Conservation (phyloP, 2,113 vertebrate species). For the Ptychochromis oligacanthus region DNA sequence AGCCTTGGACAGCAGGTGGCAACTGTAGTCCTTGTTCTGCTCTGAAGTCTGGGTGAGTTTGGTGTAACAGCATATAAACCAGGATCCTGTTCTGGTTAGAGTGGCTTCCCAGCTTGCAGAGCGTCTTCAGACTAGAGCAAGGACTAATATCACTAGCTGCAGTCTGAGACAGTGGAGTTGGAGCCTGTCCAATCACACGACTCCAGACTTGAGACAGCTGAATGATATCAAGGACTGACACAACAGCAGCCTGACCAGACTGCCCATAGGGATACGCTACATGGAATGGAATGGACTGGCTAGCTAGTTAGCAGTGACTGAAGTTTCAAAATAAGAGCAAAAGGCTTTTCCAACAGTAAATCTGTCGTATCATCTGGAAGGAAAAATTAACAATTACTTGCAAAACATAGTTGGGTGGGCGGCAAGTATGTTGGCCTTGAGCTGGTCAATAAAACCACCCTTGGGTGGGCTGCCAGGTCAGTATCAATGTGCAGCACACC, state of each 20-base stretch:
- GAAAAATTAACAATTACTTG: background rate
- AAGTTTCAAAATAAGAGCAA: background rate
- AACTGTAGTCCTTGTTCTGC: background rate
- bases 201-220: no score
- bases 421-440: background rate
- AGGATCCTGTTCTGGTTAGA: background rate
- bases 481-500: background rate
- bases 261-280: no score
- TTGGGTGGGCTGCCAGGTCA: no score
- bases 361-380: background rate
- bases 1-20: background rate
- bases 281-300: no score
- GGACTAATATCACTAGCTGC: no score
- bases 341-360: background rate
- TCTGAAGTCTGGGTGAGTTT: background rate
- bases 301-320: no score
- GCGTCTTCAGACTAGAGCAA: background rate
- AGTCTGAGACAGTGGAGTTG: no score
- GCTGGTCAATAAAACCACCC: background rate
- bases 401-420: fast-evolving
- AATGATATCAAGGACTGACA: no score
- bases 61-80: fast-evolving
- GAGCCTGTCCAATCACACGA: no score
- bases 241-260: background rate
- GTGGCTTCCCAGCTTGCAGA: background rate